Percentiles rank a stretch among this genome's conserved stretches.
These are phyloP conservation scores for Linyphia triangularis DNA, from an alignment of 2,888 invertebrate species.

Conservation along the genomic window DNA sequence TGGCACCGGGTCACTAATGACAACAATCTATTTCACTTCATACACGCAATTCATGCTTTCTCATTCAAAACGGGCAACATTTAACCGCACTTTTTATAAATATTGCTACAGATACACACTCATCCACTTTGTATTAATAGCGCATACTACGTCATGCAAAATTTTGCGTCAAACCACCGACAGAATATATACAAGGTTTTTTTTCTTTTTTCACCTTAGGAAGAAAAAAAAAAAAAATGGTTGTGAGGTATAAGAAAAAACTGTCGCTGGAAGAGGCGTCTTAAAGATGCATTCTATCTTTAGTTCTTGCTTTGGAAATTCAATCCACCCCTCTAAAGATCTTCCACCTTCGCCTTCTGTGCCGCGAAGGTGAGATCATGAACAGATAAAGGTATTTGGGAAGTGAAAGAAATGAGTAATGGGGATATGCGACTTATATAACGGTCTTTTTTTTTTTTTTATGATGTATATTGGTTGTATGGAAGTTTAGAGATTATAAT, in stretches of 20 bases:
- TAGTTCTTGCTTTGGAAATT: conserved; percentile 18
- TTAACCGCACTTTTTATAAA: not conserved
- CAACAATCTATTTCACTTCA: not conserved
- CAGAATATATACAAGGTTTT: conserved; percentile 2
- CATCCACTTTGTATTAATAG: conserved; percentile 23
- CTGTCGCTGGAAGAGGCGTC: conserved; percentile 32
- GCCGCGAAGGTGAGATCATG: conserved; percentile 47
- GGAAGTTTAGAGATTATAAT: too few species aligned
- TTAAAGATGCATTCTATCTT: conserved; percentile 17
- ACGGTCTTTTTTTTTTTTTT: conserved; percentile 14
- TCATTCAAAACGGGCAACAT: not conserved
- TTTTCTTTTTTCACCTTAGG: not conserved
- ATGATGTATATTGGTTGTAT: too few species aligned
- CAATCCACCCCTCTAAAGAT: conserved; percentile 34
- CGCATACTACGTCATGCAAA: conserved; percentile 16
- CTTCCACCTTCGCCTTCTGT: conserved; percentile 29
- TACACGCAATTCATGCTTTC: not conserved
- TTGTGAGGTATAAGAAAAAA: not conserved
- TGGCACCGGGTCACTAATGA: not conserved
- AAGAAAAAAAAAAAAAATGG: conserved; percentile 15
- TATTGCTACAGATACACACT: conserved; percentile 32
- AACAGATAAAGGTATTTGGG: conserved; percentile 38
- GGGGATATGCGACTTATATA: not conserved
- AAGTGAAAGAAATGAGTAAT: conserved; percentile 40
- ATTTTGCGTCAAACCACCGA: conserved; percentile 56